Evolutionary conservation across 2,113 vertebrate genomes (phyloP).

Genomic region (Alligator mississippiensis): DNA sequence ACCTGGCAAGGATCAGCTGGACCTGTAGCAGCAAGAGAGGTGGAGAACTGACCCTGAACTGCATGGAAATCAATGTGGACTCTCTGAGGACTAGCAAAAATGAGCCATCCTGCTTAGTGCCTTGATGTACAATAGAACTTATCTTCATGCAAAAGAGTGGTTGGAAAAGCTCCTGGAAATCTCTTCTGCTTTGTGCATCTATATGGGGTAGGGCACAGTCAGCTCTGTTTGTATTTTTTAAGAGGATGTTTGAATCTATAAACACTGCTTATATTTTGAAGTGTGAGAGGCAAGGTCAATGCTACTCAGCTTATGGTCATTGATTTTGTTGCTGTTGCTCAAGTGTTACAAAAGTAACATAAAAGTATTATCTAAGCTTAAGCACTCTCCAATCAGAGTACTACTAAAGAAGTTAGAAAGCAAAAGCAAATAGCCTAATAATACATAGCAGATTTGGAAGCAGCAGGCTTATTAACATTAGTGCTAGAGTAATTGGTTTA

Average conservation of each 20-base stretch:
- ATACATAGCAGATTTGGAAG: not conserved
- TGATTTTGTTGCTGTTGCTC: not conserved
- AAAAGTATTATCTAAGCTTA: not conserved
- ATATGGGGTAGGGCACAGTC: not conserved
- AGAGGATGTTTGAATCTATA: not conserved
- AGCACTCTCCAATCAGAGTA: not conserved
- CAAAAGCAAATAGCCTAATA: not conserved
- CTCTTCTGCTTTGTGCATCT: not conserved
- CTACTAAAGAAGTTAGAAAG: not conserved
- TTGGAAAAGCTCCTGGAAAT: not conserved
- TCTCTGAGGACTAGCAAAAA: not conserved
- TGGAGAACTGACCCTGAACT: not conserved
- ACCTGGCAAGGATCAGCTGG: not conserved
- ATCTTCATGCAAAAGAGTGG: not conserved
- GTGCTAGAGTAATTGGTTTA: not conserved
- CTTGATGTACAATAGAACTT: not conserved
- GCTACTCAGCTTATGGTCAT: not conserved
- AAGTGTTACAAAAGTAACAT: not conserved
- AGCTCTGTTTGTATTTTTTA: not conserved
- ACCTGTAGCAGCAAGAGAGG: not conserved
- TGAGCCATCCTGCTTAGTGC: not conserved
- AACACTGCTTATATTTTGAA: not conserved
- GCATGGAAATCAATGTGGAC: not conserved
- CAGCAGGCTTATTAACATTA: not conserved
- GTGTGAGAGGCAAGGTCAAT: not conserved